These are phyloP conservation scores for Monodelphis domestica DNA, from an alignment of 2,797 vertebrate species.

Conservation along the genomic window DNA sequence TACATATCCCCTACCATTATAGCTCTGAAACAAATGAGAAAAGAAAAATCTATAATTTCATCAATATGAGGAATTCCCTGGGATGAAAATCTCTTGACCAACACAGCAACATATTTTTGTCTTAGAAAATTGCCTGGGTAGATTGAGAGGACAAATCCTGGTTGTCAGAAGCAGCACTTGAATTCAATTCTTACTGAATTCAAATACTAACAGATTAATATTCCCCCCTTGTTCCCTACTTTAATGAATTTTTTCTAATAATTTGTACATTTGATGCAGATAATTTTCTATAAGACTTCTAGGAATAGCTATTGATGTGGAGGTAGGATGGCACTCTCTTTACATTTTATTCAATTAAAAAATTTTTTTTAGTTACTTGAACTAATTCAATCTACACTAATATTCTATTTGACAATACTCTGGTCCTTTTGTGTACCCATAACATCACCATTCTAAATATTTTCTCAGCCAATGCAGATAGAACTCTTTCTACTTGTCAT, in stretches of 20 bases:
- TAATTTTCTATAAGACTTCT: not conserved
- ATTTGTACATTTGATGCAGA: not conserved
- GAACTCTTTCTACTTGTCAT: not conserved
- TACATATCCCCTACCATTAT: not conserved
- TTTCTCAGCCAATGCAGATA: not conserved
- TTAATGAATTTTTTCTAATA: not conserved
- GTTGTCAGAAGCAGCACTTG: not conserved
- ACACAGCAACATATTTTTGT: not conserved
- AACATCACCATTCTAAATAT: not conserved
- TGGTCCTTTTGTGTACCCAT: not conserved
- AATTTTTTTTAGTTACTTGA: not conserved
- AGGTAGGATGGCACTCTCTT: not conserved
- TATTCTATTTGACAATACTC: not conserved
- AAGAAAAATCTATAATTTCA: not conserved
- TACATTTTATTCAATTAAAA: not conserved
- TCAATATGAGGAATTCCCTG: not conserved
- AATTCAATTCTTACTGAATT: not conserved
- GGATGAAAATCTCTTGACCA: not conserved
- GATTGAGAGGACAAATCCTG: not conserved
- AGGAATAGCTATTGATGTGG: not conserved
- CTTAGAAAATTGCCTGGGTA: not conserved
- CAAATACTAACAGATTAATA: slow-evolving; percentile 6
- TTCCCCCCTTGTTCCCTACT: not conserved
- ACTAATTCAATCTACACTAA: slow-evolving; percentile 6
- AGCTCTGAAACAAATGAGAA: not conserved